Conservation (phyloP, 2,797 vertebrate genomes). For the Pangasius larnaudii region DNA sequence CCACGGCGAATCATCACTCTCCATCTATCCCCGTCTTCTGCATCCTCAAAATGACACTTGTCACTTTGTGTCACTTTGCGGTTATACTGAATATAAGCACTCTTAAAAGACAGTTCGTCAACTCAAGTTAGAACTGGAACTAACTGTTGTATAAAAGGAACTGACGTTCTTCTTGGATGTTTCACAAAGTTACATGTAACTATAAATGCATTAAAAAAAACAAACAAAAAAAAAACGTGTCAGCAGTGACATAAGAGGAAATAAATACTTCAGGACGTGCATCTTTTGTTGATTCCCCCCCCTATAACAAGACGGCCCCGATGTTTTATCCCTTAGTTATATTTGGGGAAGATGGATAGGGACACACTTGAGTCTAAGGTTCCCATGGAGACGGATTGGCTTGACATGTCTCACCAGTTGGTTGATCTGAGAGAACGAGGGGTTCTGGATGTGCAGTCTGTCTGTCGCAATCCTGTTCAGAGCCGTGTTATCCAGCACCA, state of each 20-base stretch:
- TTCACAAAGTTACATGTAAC: background rate
- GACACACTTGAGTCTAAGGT: background rate
- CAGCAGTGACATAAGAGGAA: background rate
- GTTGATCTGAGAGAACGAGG: constrained; percentile 97
- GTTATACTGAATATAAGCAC: background rate
- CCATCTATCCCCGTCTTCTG: too few relatives aligned
- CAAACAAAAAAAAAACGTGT: background rate
- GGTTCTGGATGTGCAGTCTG: constrained; percentile 95
- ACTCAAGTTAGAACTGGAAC: background rate
- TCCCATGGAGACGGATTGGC: background rate
- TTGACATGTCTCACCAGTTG: constrained; percentile 85
- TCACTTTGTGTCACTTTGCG: too few relatives aligned
- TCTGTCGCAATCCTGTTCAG: constrained; percentile 96
- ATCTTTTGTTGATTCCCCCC: background rate
- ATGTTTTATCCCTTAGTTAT: background rate
- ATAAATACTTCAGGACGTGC: background rate
- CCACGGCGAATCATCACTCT: too few relatives aligned
- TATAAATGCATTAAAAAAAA: background rate
- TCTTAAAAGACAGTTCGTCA: too few relatives aligned
- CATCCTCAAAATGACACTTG: too few relatives aligned
- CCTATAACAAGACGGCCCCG: background rate
- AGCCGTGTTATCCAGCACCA: constrained; percentile 95
- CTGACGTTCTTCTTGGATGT: background rate
- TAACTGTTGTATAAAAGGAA: background rate
- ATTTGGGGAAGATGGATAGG: too few relatives aligned